These are phyloP conservation scores for Capreolus pygargus DNA, from an alignment of 2,113 vertebrate species.

Conservation along the genomic window DNA sequence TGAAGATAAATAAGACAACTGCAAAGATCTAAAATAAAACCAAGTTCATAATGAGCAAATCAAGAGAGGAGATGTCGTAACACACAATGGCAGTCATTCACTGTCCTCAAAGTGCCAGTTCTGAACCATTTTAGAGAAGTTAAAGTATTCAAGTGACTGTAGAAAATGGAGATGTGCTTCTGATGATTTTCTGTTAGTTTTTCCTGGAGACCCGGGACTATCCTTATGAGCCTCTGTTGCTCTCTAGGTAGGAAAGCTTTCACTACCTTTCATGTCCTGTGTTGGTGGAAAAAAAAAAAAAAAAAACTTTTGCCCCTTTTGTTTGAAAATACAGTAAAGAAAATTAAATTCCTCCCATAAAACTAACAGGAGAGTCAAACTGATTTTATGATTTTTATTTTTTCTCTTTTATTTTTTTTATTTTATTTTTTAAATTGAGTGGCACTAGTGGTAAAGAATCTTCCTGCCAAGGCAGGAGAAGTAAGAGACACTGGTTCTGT, in stretches of 20 bases:
- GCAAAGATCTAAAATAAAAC: not conserved
- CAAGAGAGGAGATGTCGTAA: conserved; percentile 7
- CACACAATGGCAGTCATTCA: not conserved
- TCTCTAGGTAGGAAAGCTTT: not conserved
- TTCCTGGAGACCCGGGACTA: not conserved
- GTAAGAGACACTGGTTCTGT: not conserved
- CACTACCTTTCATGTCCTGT: not conserved
- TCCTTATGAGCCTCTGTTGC: not conserved
- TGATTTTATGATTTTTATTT: not conserved
- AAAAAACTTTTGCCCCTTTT: not conserved
- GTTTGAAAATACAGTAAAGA: not conserved
- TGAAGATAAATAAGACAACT: not conserved
- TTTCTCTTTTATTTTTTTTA: not conserved
- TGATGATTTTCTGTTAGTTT: not conserved
- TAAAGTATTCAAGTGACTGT: not conserved
- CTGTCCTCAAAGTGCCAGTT: not conserved
- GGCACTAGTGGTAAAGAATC: not conserved
- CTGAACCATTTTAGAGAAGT: not conserved
- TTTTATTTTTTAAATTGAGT: not conserved
- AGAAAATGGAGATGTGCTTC: not conserved
- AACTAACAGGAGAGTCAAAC: not conserved
- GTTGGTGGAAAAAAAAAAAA: not conserved
- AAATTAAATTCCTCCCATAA: not conserved
- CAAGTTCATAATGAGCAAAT: not conserved
- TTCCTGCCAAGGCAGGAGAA: not conserved